Percentiles rank a stretch among this genome's conserved stretches.
These are phyloP conservation scores for Clarias gariepinus DNA, from an alignment of 2,113 vertebrate genomes.

Conservation along the genomic window DNA sequence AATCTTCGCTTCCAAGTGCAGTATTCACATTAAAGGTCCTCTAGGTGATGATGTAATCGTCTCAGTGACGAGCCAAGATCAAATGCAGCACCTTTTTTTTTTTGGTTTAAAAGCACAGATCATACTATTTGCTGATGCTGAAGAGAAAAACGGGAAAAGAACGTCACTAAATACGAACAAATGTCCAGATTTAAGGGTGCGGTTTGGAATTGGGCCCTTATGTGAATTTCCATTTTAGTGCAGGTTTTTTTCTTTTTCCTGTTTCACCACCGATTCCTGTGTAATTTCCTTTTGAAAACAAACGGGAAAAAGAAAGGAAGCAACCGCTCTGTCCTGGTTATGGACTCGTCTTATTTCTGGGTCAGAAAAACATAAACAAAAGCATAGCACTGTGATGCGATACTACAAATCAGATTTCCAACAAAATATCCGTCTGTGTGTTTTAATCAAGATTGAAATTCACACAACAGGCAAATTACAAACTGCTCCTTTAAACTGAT, in stretches of 20 bases:
- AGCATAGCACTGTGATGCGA: neutral
- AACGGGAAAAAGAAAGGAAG: neutral
- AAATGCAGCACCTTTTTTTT: too few species aligned
- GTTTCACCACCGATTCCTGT: neutral
- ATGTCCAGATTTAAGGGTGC: neutral
- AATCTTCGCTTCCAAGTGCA: neutral
- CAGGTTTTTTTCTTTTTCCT: neutral
- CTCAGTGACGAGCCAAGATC: neutral
- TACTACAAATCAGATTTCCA: neutral
- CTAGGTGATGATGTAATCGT: neutral
- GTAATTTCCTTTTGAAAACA: neutral
- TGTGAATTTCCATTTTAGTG: neutral
- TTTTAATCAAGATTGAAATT: too few species aligned
- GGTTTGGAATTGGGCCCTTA: neutral
- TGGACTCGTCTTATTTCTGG: neutral
- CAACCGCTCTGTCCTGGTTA: neutral
- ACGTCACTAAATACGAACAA: neutral
- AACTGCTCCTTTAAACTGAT: too few species aligned
- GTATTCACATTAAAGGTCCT: neutral
- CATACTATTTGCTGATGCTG: neutral
- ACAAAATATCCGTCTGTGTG: too few species aligned
- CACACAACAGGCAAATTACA: too few species aligned
- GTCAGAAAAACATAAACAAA: neutral
- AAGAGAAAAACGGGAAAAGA: neutral
- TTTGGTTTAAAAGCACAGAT: too few species aligned